Conservation (phyloP, 2,113 vertebrate species). For the Ellobius talpinus region DNA sequence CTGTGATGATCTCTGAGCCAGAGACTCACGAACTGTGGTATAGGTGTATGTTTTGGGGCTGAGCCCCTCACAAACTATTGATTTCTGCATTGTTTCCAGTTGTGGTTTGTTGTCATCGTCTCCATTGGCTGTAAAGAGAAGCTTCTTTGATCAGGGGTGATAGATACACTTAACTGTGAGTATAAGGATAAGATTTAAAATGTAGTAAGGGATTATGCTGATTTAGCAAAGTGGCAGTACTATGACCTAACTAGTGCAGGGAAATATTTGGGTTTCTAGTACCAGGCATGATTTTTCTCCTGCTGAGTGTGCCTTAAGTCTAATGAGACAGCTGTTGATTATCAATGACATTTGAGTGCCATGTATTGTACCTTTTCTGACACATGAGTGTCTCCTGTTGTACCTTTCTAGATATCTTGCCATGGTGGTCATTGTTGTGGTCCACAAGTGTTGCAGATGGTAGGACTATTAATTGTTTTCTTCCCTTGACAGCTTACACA, state of each 20-base stretch:
- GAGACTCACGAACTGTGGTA: neutral
- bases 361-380: neutral
- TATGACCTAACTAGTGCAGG: neutral
- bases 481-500: neutral
- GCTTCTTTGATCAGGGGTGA: neutral
- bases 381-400: neutral
- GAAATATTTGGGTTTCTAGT: neutral
- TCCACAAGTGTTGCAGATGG: neutral
- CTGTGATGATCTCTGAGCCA: neutral
- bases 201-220: neutral
- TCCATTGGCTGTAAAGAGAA: neutral
- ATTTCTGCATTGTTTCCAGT: neutral
- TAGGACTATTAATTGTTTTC: neutral
- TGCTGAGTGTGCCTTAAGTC: neutral
- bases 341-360: neutral
- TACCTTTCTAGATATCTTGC: neutral
- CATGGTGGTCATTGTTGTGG: neutral
- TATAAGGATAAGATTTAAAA: neutral
- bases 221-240: neutral
- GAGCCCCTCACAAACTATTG: neutral
- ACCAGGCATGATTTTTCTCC: neutral
- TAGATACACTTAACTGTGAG: neutral
- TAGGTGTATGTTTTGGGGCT: neutral
- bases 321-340: neutral
- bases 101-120: neutral